Conservation (phyloP, 1,140 invertebrate genomes). For the Galleria mellonella region DNA sequence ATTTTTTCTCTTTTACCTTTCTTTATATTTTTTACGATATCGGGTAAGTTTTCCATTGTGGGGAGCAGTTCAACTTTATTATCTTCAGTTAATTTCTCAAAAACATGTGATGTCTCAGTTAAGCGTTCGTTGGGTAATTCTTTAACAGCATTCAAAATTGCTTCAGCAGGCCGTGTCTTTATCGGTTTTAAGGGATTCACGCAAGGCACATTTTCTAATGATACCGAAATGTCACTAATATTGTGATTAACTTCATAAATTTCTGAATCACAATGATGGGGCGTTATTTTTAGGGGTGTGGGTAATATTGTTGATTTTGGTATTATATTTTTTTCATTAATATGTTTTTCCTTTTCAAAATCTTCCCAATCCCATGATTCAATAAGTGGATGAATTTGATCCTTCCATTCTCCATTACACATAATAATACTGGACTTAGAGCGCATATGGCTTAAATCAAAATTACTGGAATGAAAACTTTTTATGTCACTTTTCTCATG, state of each 20-base stretch:
- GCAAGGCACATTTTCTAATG: conserved; percentile 78
- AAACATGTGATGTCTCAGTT: conserved; percentile 75
- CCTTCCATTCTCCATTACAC: conserved; percentile 75
- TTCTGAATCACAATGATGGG: conserved; percentile 68
- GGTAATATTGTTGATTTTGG: conserved; percentile 71
- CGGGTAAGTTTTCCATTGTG: conserved; percentile 77
- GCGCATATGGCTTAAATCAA: conserved; percentile 59
- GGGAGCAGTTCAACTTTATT: conserved; percentile 76
- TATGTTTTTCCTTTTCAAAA: conserved; percentile 73
- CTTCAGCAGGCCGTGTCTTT: conserved; percentile 68
- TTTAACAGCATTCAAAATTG: conserved; percentile 68
- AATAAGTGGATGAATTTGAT: conserved; percentile 75
- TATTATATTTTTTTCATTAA: conserved; percentile 34
- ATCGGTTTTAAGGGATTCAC: conserved; percentile 77
- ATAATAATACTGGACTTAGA: conserved; percentile 69
- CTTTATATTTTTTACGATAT: conserved; percentile 77
- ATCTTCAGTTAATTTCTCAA: conserved; percentile 73
- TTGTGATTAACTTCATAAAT: conserved; percentile 56
- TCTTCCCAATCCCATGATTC: conserved; percentile 79
- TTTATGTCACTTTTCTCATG: conserved; percentile 56
- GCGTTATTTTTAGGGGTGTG: conserved; percentile 65
- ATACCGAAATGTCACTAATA: conserved; percentile 72
- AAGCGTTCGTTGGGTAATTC: conserved; percentile 74
- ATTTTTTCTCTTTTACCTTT: conserved; percentile 76
- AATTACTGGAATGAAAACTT: conserved; percentile 48